These are phyloP conservation scores for Teleopsis dalmanni DNA, from an alignment of 1,140 invertebrate species.

Conservation along the genomic window DNA sequence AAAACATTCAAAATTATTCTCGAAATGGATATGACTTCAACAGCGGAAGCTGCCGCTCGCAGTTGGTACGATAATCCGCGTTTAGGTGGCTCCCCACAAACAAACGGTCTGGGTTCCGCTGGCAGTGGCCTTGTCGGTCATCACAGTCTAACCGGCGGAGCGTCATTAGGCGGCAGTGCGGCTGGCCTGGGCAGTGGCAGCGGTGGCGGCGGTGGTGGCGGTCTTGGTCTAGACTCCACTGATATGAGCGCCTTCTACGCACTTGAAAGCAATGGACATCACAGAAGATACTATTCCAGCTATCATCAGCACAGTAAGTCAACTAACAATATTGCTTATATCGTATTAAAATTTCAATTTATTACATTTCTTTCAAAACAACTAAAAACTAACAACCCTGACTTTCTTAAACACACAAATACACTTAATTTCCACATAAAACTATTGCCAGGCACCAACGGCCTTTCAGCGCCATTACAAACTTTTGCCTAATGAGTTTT, in stretches of 20 bases:
- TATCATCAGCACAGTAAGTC: conserved; percentile 44
- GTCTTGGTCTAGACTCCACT: conserved; percentile 35
- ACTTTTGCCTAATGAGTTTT: no score
- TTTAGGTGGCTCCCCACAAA: conserved; percentile 38
- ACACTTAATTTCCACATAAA: no score
- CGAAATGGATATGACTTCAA: conserved; percentile 46
- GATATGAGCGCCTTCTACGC: conserved; percentile 44
- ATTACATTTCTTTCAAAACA: no score
- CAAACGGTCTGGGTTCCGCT: conserved; percentile 33
- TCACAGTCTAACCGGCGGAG: conserved; percentile 35
- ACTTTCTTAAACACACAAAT: no score
- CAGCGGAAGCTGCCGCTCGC: conserved; percentile 44
- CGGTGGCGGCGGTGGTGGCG: conserved; percentile 23
- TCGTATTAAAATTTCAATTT: neutral
- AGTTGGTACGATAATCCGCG: conserved; percentile 45
- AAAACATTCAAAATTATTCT: conserved; percentile 44
- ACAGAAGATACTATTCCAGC: conserved; percentile 42
- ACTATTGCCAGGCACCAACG: no score
- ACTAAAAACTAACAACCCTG: no score
- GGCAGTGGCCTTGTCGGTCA: conserved; percentile 38
- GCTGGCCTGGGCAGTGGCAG: conserved; percentile 28
- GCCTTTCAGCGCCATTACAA: no score
- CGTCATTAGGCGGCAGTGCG: conserved; percentile 32
- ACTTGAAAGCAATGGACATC: conserved; percentile 40
- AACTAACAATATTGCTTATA: neutral